Evolutionary conservation across 2,888 invertebrate species (phyloP).

Genomic region (Acrocera orbiculus): DNA sequence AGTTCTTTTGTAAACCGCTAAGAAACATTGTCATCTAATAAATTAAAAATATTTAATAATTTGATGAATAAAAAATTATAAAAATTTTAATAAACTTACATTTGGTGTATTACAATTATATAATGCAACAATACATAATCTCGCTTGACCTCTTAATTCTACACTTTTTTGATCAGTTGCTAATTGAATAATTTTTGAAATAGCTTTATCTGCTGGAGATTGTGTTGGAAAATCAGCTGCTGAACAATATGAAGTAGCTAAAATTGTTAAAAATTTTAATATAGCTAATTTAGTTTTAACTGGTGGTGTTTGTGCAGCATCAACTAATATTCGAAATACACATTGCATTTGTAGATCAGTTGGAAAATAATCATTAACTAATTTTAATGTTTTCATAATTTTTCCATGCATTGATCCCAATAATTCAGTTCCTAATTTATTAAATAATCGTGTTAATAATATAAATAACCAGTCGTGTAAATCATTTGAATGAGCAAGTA

Average conservation of each 20-base stretch:
- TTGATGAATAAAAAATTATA: not conserved
- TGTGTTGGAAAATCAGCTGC: conserved; percentile 30
- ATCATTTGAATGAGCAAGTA: conserved; percentile 70
- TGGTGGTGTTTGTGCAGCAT: conserved; percentile 85
- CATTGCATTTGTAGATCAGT: conserved; percentile 46
- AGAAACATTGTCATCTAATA: conserved; percentile 64
- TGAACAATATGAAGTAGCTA: conserved; percentile 44
- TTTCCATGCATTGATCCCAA: conserved; percentile 83
- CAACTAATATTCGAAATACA: conserved; percentile 61
- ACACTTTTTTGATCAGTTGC: conserved; percentile 49
- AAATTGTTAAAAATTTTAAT: conserved; percentile 52
- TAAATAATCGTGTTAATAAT: conserved; percentile 65
- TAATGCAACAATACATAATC: conserved; percentile 59
- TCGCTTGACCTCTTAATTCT: conserved; percentile 49
- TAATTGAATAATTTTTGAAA: conserved; percentile 54
- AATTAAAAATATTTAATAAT: conserved; percentile 4
- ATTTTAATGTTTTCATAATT: conserved; percentile 67
- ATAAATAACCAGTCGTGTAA: conserved; percentile 88
- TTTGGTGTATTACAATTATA: conserved; percentile 78
- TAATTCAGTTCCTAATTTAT: conserved; percentile 81
- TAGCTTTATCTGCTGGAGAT: conserved; percentile 41
- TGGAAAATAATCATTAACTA: conserved; percentile 52
- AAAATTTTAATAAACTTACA: conserved; percentile 25
- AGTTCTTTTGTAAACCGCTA: conserved; percentile 51
- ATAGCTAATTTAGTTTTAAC: conserved; percentile 60